Conservation (phyloP, 2,113 vertebrate genomes). For the Turnix velox region DNA sequence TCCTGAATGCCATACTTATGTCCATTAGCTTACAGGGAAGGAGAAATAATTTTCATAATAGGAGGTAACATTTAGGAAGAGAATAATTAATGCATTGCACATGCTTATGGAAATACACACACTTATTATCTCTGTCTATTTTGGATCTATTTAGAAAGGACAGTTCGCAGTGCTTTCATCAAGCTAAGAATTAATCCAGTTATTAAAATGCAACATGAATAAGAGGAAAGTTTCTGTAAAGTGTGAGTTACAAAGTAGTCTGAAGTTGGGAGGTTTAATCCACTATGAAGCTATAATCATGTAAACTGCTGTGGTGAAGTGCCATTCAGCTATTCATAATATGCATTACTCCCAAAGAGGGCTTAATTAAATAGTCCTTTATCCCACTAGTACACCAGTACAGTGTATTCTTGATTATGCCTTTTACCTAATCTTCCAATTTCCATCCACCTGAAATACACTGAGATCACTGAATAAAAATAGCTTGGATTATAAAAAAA, state of each 20-base stretch:
- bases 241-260: not conserved
- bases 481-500: not conserved
- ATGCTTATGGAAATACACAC: not conserved
- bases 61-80: not conserved
- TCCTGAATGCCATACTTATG: rapidly evolving
- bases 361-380: not conserved
- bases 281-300: not conserved
- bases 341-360: not conserved
- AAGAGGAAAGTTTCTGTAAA: not conserved
- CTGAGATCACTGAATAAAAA: not conserved
- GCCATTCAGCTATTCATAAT: not conserved
- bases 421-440: not conserved
- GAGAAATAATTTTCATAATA: not conserved
- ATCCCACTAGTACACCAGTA: not conserved
- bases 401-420: not conserved
- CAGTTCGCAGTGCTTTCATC: not conserved
- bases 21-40: not conserved
- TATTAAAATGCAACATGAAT: not conserved
- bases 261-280: conserved; percentile 1
- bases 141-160: not conserved
- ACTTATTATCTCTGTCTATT: not conserved
- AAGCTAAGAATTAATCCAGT: conserved; percentile 7
- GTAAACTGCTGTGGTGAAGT: not conserved
- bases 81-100: not conserved
- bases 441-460: not conserved